These are phyloP conservation scores for Enchytraeus crypticus DNA, from an alignment of 2,888 invertebrate species.

Conservation along the genomic window DNA sequence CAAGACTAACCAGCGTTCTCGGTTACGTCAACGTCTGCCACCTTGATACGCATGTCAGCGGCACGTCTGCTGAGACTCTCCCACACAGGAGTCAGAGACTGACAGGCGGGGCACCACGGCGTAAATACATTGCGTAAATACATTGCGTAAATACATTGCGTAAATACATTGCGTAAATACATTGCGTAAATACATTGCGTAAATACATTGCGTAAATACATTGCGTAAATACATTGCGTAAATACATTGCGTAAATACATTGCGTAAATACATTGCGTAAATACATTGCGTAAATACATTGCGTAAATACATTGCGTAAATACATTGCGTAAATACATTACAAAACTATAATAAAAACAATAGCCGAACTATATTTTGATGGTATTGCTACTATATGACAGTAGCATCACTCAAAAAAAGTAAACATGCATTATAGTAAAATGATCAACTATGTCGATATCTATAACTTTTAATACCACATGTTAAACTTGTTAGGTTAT, in stretches of 20 bases:
- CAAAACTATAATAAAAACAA: too few relatives aligned
- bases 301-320: background rate
- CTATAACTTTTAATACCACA: too few relatives aligned
- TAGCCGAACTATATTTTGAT: too few relatives aligned
- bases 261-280: background rate
- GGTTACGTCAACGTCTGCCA: conserved; percentile 90
- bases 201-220: too few relatives aligned
- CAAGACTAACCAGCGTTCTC: conserved; percentile 60
- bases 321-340: background rate
- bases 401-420: background rate
- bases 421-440: too few relatives aligned
- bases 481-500: too few relatives aligned
- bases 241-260: background rate
- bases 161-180: too few relatives aligned
- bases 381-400: background rate
- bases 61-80: conserved; percentile 69
- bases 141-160: background rate
- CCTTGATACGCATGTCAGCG: conserved; percentile 65
- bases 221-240: background rate
- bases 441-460: too few relatives aligned
- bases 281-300: background rate
- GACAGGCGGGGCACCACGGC: conserved; percentile 98
- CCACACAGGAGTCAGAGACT: conserved; percentile 79
- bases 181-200: too few relatives aligned
- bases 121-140: conserved; percentile 67